Conservation (phyloP, 2,888 invertebrate species). For the Hirtodrosophila duncani region DNA sequence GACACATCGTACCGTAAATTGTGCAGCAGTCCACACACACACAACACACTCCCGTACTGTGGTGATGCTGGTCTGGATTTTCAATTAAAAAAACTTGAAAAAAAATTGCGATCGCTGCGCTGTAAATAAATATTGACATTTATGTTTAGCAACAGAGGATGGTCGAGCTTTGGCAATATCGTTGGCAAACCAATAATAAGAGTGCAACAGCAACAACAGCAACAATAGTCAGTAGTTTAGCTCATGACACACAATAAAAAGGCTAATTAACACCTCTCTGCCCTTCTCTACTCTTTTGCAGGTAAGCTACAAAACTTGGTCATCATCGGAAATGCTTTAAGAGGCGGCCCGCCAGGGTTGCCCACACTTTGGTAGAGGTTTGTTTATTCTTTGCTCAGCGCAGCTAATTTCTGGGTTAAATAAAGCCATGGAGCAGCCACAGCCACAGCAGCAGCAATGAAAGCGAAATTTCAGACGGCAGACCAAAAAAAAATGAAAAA, state of each 20-base stretch:
- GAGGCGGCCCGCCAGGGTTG: slow-evolving; percentile 25
- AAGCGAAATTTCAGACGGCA: slow-evolving; percentile 60
- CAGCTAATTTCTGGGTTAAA: slow-evolving; percentile 70
- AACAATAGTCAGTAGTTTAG: slow-evolving; percentile 13
- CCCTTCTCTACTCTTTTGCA: background rate
- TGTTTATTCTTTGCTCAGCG: background rate
- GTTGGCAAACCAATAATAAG: slow-evolving; percentile 27
- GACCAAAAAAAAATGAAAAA: slow-evolving; percentile 7
- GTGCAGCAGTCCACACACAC: slow-evolving; percentile 23
- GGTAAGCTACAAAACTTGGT: too few relatives aligned
- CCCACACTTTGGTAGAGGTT: slow-evolving; percentile 19
- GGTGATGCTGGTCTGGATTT: slow-evolving; percentile 33
- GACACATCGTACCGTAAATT: slow-evolving; percentile 43
- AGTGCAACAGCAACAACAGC: background rate
- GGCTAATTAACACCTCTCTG: slow-evolving; percentile 60
- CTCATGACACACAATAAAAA: slow-evolving; percentile 36
- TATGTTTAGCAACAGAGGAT: slow-evolving; percentile 44
- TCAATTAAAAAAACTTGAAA: slow-evolving; percentile 38
- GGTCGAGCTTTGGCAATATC: slow-evolving; percentile 22
- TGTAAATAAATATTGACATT: slow-evolving; percentile 64
- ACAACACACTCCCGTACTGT: too few relatives aligned
- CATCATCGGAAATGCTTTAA: slow-evolving; percentile 47
- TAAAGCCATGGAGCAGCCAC: slow-evolving; percentile 38
- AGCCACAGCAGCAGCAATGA: slow-evolving; percentile 60
- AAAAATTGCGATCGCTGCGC: slow-evolving; percentile 35